Evolutionary conservation across 2,888 invertebrate species (phyloP).

Genomic region (Oscheius sp.): DNA sequence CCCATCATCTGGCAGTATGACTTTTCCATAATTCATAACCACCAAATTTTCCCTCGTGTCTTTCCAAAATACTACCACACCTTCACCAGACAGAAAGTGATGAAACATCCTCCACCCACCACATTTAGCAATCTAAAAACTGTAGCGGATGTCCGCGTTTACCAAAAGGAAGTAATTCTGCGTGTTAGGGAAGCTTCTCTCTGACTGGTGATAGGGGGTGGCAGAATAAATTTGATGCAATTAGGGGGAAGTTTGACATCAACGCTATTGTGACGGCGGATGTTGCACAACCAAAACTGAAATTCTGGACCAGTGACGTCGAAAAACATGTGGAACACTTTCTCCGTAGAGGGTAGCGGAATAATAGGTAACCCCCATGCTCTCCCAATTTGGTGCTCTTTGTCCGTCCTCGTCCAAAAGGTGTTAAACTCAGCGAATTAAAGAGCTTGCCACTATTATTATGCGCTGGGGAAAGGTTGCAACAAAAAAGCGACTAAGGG

Average conservation of each 20-base stretch:
- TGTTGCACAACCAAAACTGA: slow-evolving; percentile 20
- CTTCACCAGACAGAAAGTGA: too few species aligned
- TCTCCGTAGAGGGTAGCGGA: background rate
- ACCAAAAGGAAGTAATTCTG: slow-evolving; percentile 14
- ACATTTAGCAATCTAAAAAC: background rate
- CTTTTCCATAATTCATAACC: too few species aligned
- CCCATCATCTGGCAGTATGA: too few species aligned
- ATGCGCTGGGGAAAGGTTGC: too few species aligned
- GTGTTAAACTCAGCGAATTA: background rate
- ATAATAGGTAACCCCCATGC: background rate
- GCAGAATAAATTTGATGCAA: slow-evolving; percentile 28
- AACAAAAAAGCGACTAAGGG: too few species aligned
- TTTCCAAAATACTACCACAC: too few species aligned
- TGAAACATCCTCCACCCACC: too few species aligned
- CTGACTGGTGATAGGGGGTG: slow-evolving; percentile 3
- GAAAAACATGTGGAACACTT: slow-evolving; percentile 8
- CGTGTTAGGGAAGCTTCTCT: slow-evolving; percentile 9
- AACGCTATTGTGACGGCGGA: slow-evolving; percentile 20
- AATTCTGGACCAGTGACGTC: slow-evolving; percentile 12
- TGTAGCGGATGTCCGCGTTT: slow-evolving; percentile 6
- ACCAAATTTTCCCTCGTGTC: too few species aligned
- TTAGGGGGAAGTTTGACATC: slow-evolving; percentile 29
- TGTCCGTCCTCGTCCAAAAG: background rate
- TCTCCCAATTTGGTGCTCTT: background rate
- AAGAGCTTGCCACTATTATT: background rate